These are phyloP conservation scores for Haemorhous mexicanus DNA, from an alignment of 2,113 vertebrate genomes.

Conservation along the genomic window DNA sequence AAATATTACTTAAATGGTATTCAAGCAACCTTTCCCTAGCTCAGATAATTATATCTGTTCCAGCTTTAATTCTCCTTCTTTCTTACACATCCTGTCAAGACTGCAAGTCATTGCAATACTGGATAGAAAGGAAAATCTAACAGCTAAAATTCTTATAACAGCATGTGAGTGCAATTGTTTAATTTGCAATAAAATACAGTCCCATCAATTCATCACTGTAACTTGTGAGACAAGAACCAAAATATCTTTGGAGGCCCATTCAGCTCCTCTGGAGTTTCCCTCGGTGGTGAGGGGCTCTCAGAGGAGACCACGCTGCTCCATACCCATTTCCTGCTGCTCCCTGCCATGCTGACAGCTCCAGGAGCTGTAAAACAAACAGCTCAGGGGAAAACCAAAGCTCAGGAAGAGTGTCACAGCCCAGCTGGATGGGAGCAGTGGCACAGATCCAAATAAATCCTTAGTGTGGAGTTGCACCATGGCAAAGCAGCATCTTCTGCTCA, in stretches of 20 bases:
- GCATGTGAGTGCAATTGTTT: not conserved
- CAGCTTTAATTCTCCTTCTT: not conserved
- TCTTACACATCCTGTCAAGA: not conserved
- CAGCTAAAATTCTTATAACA: not conserved
- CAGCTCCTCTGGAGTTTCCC: not conserved
- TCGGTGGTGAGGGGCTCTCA: not conserved
- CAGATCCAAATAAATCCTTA: not conserved
- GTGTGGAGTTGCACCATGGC: not conserved
- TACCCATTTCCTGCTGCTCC: not conserved
- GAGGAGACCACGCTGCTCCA: not conserved
- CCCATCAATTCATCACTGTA: not conserved
- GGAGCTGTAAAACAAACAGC: rapidly evolving
- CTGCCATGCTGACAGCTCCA: not conserved
- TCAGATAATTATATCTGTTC: not conserved
- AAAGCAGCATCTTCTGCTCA: rapidly evolving
- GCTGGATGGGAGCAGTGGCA: not conserved
- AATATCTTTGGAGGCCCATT: not conserved
- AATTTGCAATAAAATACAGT: not conserved
- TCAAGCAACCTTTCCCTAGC: not conserved
- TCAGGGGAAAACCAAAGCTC: not conserved
- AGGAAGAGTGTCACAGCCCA: not conserved
- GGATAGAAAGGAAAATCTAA: not conserved
- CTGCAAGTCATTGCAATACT: not conserved
- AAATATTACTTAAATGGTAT: not conserved
- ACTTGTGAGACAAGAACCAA: not conserved